Base-by-base conservation (phyloP, 2,797 vertebrate genomes). In the Eremophila alpestris region DNA sequence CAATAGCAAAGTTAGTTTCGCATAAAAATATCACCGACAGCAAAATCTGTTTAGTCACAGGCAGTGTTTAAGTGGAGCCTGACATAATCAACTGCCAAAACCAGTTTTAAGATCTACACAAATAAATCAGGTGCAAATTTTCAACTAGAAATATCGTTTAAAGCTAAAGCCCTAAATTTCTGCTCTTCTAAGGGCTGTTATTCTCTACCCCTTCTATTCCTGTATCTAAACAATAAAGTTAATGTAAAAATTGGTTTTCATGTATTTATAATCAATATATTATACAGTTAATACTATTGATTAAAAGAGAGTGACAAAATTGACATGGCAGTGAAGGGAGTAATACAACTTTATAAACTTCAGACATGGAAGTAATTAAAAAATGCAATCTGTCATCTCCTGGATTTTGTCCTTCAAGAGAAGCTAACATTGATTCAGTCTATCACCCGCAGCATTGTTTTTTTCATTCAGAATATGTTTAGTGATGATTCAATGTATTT, bases 281-380 rank as follows among this genome's bases (percentile, higher is more conserved):
- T 36, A 21, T 67, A 65, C 0, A 0, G 10, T 23, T 67, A 43
- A 65, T 40, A 45, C 11, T 12, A 8, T 62, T 79, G 13, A 36
- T 67, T 70, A 70, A 69, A 83, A 80, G 11, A 71, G 18, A 56
- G 11, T 34, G 30, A 41, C 20, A 77, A 64, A 85, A 83, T 8
- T 56, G 32, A 30, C 32, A 8, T 43, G 27, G 29, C 17, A 51
- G 9, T 63, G 27, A 70, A 87, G 12, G 17, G 13, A 84, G 5
- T 48, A 79, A 55, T 36, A 75, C 7, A 73, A 48, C 60, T 71
- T 83, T 34, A 36, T 30, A 70, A 68, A 60, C 4, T 54, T 73
- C 29, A 49, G 32, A 74, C 5, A 14, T 52, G 19, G 16, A 52
- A 45, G 4, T 30, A 23, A 80, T 63, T 62, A 3, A 68, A 89